Evolutionary conservation across 2,888 invertebrate genomes (phyloP), one percentile per base, ranked within the genome.

Genomic region (Cheiracanthium punctorium): DNA sequence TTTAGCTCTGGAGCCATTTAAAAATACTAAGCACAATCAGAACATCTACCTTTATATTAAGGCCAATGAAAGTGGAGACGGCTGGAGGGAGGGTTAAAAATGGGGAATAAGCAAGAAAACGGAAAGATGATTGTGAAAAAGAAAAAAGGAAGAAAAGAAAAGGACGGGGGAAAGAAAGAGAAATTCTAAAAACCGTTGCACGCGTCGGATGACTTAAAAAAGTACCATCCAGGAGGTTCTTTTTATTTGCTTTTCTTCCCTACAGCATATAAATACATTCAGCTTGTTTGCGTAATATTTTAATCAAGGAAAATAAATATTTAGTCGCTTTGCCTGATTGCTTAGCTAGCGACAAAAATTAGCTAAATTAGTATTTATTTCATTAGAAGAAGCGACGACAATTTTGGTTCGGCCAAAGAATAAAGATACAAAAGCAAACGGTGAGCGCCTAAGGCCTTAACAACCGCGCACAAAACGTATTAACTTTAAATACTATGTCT

Each of bases 291-390:
- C 86, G 80, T 87, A 81, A 87, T 87, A 87, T 87, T 87, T 87
- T 87, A 87, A 87, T 87, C 80, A 87, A 87, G 86, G 81, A 87
- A 87, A 87, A 87, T 81, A 87, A 87, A 87, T 81, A 87, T 87
- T 87, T 87, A 87, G 86, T 87, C 86, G 72, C 81, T 87, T 81
- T 87, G 86, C 86, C 81, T 87, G 86, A 87, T 87, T 87, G 86
- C 86, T 87, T 87, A 76, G 80, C 80, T 77, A 79, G 86, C 81
- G 86, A 87, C 86, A 87, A 87, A 87, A 87, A 87, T 87, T 87
- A 87, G 80, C 86, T 81, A 87, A 87, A 87, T 87, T 87, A 87
- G 86, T 87, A 87, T 87, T 87, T 87, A 87, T 87, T 87, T 87
- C 86, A 87, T 87, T 87, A 87, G 85, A 87, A 87, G 86, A 87